A percentile compares a stretch with the other conserved stretches of the same genome.
Evolutionary conservation across 30 jellyfish, hydroid and myxozoan species (phyloP).

Genomic region (Chrysaora quinquecirrha): DNA sequence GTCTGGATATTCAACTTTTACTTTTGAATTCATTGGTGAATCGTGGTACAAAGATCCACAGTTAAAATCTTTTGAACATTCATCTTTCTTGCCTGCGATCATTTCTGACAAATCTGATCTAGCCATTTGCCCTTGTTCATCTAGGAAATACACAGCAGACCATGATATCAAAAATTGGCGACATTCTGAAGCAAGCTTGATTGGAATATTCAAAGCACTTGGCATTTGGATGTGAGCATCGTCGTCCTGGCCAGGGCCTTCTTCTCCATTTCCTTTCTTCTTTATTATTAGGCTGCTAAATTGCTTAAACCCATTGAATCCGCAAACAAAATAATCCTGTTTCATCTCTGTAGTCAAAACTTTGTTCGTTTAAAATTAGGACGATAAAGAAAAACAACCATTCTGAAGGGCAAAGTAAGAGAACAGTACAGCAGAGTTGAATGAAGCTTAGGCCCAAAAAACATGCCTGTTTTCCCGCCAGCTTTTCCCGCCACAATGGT

Average conservation of each 20-base stretch:
- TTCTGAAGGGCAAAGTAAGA: no score
- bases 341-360: neutral
- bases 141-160: conserved; percentile 13
- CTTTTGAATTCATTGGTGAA: neutral
- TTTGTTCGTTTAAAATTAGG: no score
- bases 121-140: neutral
- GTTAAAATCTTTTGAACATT: neutral
- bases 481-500: no score
- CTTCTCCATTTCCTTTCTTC: neutral
- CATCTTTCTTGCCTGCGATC: neutral
- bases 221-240: neutral
- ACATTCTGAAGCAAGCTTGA: neutral
- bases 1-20: conserved; percentile 12
- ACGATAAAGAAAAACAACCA: no score
- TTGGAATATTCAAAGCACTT: neutral
- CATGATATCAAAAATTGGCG: conserved; percentile 13
- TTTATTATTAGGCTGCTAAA: neutral
- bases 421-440: no score
- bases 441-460: no score
- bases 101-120: neutral
- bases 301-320: conserved; percentile 67
- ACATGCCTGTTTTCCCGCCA: no score
- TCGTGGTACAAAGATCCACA: no score
- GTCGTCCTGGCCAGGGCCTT: neutral
- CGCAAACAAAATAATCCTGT: conserved; percentile 26